phyloP scores from a whole-genome alignment of 2,797 vertebrate species.

The Acestrorhynchus altus region DNA sequence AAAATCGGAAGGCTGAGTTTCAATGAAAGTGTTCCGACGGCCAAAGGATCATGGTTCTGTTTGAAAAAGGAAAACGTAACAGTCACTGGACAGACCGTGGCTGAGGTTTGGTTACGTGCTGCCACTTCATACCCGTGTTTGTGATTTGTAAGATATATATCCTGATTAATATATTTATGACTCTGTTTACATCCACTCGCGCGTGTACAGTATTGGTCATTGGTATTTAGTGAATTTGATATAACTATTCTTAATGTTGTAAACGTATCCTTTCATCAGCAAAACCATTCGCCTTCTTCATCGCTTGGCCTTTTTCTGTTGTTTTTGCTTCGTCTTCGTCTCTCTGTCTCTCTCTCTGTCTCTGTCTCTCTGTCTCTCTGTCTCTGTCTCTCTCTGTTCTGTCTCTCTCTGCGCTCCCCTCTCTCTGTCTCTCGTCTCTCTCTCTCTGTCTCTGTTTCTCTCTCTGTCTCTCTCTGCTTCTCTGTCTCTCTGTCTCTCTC shows the following conservation, averaged over 20 bases:
- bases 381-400: no score
- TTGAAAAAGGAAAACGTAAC: background rate
- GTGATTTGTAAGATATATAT: slow-evolving; percentile 67
- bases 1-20: slow-evolving; percentile 37
- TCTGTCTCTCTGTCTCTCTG: no score
- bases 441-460: no score
- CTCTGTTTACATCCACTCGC: slow-evolving; percentile 79
- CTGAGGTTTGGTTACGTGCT: slow-evolving; percentile 46
- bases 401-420: no score
- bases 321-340: background rate
- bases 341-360: background rate
- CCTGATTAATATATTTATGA: slow-evolving; percentile 82
- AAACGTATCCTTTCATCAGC: slow-evolving; percentile 47
- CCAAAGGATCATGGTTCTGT: slow-evolving; percentile 20
- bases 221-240: slow-evolving; percentile 62
- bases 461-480: background rate
- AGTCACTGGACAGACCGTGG: slow-evolving; percentile 12
- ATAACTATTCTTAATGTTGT: slow-evolving; percentile 53
- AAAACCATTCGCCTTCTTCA: slow-evolving; percentile 6
- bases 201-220: slow-evolving; percentile 63
- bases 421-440: background rate
- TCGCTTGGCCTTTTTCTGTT: slow-evolving; percentile 33
- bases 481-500: no score
- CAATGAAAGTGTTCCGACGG: slow-evolving; percentile 20
- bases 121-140: slow-evolving; percentile 57